phyloP scores from a whole-genome alignment of 2,888 invertebrate genomes.

The Hetaerina titia region DNA sequence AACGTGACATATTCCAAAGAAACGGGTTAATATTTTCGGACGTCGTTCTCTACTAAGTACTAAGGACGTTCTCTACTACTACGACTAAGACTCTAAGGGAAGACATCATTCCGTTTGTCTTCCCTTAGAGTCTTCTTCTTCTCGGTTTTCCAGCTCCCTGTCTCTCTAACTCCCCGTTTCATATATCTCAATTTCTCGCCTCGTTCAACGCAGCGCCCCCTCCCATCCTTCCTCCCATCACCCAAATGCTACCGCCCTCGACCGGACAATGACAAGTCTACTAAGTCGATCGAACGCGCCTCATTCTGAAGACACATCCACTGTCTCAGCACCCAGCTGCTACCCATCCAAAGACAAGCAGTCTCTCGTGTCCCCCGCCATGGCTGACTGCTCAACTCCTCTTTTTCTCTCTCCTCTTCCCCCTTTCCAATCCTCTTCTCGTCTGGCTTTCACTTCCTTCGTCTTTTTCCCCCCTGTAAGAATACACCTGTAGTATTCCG shows the following conservation, averaged over 20 bases:
- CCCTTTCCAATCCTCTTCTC: not conserved
- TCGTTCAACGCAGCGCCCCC: not conserved
- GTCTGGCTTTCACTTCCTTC: not conserved
- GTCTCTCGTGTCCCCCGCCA: not conserved
- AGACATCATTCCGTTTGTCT: not conserved
- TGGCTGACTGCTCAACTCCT: not conserved
- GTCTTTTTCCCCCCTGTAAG: not conserved
- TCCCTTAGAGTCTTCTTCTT: not conserved
- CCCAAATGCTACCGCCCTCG: not conserved
- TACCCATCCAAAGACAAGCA: slow-evolving; percentile 26
- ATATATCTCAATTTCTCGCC: not conserved
- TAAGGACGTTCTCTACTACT: no score
- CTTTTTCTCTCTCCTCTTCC: not conserved
- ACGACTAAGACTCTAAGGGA: no score
- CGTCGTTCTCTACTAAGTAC: no score
- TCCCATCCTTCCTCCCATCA: not conserved
- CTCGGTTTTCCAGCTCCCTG: not conserved
- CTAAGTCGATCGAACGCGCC: slow-evolving; percentile 29
- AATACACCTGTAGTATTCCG: not conserved
- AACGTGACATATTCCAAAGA: no score
- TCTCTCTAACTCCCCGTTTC: not conserved
- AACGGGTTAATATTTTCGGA: no score
- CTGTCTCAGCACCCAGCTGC: slow-evolving; percentile 29
- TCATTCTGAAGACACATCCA: slow-evolving; percentile 37
- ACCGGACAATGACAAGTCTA: slow-evolving; percentile 51